phyloP scores from a whole-genome alignment of 2,888 invertebrate genomes.

The Campopleginae sp. region DNA sequence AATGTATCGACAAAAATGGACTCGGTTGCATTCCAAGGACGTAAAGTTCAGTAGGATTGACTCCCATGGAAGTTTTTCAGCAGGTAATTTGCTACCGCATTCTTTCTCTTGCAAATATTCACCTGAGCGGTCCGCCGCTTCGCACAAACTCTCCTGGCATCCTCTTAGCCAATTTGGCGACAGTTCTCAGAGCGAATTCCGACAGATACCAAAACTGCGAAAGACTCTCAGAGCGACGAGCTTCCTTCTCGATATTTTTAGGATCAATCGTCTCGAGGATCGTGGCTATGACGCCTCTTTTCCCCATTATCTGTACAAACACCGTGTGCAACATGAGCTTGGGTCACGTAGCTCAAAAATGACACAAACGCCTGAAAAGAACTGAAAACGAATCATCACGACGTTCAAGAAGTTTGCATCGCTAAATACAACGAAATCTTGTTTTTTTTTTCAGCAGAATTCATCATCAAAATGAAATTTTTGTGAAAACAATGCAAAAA shows the following conservation, averaged over 20 bases:
- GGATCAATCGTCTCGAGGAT: conserved; percentile 75
- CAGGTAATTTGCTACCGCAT: not conserved
- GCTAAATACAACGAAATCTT: no score
- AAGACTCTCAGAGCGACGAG: conserved; percentile 69
- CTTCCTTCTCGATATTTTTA: conserved; percentile 30
- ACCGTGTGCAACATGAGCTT: not conserved
- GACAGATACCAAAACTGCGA: conserved; percentile 76
- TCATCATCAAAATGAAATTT: no score
- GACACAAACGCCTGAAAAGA: not conserved
- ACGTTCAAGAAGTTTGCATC: not conserved
- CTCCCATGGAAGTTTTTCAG: no score
- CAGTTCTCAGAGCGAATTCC: conserved; percentile 73
- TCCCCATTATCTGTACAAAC: conserved; percentile 73
- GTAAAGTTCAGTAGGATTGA: no score
- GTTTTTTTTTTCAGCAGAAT: no score
- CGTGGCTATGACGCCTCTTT: conserved; percentile 67
- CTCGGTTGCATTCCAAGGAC: no score
- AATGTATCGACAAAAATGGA: no score
- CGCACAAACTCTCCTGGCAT: conserved; percentile 77
- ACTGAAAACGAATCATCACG: not conserved
- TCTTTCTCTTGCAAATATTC: conserved; percentile 27
- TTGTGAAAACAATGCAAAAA: no score
- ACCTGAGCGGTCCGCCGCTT: conserved; percentile 76
- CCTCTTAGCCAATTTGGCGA: conserved; percentile 74
- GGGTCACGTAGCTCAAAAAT: not conserved